Conservation (phyloP, 2,888 invertebrate genomes). For the Athrips mouffetella region DNA sequence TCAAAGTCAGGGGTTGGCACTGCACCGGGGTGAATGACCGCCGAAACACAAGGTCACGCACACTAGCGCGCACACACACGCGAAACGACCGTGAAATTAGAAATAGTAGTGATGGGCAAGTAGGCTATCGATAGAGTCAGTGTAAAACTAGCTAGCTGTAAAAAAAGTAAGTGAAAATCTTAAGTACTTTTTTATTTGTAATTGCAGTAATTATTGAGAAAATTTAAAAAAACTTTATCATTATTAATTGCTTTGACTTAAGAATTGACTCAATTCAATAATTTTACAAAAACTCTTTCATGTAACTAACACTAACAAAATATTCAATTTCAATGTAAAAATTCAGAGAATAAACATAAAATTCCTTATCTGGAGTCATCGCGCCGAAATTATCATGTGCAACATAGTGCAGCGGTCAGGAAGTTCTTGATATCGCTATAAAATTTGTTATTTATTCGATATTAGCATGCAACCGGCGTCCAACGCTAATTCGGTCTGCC, state of each 20-base stretch:
- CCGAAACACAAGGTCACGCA: conserved; percentile 76
- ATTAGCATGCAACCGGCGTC: conserved; percentile 48
- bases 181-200: no score
- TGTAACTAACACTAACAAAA: background rate
- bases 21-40: conserved; percentile 68
- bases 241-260: no score
- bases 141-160: no score
- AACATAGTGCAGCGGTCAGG: conserved; percentile 44
- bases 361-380: conserved; percentile 18
- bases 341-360: conserved; percentile 9
- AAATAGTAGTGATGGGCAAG: conserved; percentile 59
- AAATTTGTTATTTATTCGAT: conserved; percentile 32
- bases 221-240: no score
- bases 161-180: no score
- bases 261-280: no score
- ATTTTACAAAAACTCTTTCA: no score
- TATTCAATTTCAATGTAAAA: background rate
- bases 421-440: conserved; percentile 31
- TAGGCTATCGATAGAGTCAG: conserved; percentile 32
- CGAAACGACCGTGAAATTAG: conserved; percentile 70
- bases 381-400: conserved; percentile 43
- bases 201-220: no score
- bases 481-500: conserved; percentile 46
- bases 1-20: conserved; percentile 68
- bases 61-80: conserved; percentile 62